Conservation (phyloP, 2,113 vertebrate genomes). For the Mesoclemmys tuberculata region DNA sequence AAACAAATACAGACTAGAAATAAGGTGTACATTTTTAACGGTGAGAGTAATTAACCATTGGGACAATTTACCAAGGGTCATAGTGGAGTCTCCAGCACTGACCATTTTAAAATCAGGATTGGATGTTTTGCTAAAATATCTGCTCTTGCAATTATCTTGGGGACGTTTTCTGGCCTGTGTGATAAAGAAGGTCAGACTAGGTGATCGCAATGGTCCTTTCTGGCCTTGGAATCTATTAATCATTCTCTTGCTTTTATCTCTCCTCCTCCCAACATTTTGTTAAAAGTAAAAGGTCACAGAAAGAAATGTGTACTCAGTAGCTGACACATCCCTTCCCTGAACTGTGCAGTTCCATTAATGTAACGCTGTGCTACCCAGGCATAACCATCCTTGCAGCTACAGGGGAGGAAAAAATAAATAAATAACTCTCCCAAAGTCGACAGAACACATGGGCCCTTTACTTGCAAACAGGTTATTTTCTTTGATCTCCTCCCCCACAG, state of each 20-base stretch:
- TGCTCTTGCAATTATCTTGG: not conserved
- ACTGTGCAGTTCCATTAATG: rapidly evolving
- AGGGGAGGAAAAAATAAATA: not conserved
- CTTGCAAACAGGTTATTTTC: constrained; percentile 12
- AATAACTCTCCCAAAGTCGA: not conserved
- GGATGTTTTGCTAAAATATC: not conserved
- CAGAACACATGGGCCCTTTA: not conserved
- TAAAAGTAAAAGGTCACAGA: not conserved
- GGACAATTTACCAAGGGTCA: not conserved
- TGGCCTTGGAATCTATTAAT: not conserved
- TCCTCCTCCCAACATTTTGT: not conserved
- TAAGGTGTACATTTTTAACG: not conserved
- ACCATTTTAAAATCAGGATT: no score
- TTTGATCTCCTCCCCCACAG: not conserved
- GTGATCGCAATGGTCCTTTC: not conserved
- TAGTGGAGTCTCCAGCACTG: not conserved
- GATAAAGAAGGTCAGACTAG: not conserved
- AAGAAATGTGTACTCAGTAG: not conserved
- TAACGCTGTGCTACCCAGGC: not conserved
- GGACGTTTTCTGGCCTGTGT: not conserved
- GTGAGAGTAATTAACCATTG: not conserved
- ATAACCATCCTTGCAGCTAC: rapidly evolving
- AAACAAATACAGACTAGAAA: not conserved
- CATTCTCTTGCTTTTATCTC: not conserved
- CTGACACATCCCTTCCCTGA: not conserved